These are phyloP conservation scores for Physeter macrocephalus DNA, from an alignment of 2,113 vertebrate genomes.

Conservation along the genomic window DNA sequence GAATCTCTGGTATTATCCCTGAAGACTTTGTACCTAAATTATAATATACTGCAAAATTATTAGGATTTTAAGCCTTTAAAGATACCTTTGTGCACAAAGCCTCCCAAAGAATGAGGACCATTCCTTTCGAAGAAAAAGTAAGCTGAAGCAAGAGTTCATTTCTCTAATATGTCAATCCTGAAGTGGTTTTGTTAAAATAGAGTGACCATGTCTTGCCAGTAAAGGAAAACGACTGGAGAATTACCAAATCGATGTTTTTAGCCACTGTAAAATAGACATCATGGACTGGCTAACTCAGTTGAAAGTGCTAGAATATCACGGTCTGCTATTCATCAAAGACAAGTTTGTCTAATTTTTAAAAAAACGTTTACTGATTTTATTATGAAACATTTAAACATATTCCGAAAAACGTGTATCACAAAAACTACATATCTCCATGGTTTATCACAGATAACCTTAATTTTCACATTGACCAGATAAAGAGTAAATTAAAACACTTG, in stretches of 20 bases:
- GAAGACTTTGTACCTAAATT: constrained; percentile 35
- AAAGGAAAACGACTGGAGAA: neutral
- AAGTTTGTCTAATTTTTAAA: neutral
- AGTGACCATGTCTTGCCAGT: neutral
- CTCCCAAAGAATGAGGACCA: neutral
- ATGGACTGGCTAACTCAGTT: neutral
- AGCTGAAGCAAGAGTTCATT: neutral
- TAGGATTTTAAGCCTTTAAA: constrained; percentile 5
- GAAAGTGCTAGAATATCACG: neutral
- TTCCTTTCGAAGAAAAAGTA: neutral
- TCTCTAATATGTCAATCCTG: neutral
- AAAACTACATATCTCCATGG: neutral
- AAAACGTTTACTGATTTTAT: neutral
- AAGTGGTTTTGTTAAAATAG: neutral
- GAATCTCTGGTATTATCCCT: constrained; percentile 8
- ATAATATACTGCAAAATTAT: neutral
- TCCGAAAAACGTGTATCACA: neutral
- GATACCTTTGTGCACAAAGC: neutral
- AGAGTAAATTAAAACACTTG: neutral
- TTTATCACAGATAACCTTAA: neutral
- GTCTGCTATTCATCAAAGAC: neutral
- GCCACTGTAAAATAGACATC: neutral
- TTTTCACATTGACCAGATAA: neutral
- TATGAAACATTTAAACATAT: neutral
- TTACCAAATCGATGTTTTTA: neutral